Conservation (phyloP, 1,140 invertebrate species). For the Dermatophagoides farinae region DNA sequence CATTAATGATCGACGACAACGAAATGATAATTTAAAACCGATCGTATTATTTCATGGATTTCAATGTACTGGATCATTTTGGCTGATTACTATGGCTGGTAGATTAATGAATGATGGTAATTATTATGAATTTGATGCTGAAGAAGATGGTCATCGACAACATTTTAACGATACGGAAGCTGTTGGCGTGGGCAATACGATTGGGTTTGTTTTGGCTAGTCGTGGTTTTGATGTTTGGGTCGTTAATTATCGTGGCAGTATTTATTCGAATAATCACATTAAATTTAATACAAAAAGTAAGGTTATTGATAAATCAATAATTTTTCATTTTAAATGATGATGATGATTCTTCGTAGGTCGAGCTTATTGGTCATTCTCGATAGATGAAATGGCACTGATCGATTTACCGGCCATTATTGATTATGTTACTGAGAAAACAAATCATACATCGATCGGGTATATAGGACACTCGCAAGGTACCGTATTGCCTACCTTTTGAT, state of each 20-base stretch:
- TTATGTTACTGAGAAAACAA: slow-evolving; percentile 32
- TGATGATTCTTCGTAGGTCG: slow-evolving; percentile 24
- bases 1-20: neutral
- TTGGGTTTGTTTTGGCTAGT: slow-evolving; percentile 21
- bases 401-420: slow-evolving; percentile 33
- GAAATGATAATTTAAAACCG: slow-evolving; percentile 18
- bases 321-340: neutral
- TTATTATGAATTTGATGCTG: neutral
- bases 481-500: no score
- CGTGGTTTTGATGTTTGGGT: slow-evolving; percentile 26
- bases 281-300: slow-evolving; percentile 18
- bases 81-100: slow-evolving; percentile 37
- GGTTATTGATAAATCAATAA: neutral
- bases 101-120: neutral
- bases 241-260: slow-evolving; percentile 24
- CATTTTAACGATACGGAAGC: neutral
- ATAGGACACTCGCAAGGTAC: slow-evolving; percentile 51
- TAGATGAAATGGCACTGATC: slow-evolving; percentile 23
- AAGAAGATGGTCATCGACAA: neutral
- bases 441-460: slow-evolving; percentile 17
- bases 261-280: slow-evolving; percentile 21
- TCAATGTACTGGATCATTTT: slow-evolving; percentile 48
- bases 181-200: slow-evolving; percentile 1
- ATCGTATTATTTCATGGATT: slow-evolving; percentile 51
- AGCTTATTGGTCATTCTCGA: slow-evolving; percentile 28